Conservation (phyloP, 1,140 invertebrate genomes). For the Micrasema minimum region DNA sequence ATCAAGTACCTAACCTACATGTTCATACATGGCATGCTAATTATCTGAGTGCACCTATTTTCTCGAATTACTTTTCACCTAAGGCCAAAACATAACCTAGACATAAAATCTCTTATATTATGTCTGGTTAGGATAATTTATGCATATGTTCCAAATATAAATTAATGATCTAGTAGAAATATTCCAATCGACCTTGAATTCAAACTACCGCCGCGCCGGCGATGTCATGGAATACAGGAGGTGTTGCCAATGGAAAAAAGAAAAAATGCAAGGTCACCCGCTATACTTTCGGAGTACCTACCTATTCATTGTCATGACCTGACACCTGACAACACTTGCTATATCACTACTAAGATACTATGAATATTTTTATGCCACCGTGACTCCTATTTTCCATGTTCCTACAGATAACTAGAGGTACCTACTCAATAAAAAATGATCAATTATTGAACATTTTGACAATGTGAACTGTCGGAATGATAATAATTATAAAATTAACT, state of each 20-base stretch:
- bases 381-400: too few relatives aligned
- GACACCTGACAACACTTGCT: too few relatives aligned
- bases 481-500: too few relatives aligned
- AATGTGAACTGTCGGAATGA: too few relatives aligned
- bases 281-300: conserved; percentile 6
- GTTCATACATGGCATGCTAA: too few relatives aligned
- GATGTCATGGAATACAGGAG: conserved; percentile 7
- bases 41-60: neutral
- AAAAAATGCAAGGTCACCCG: conserved; percentile 16
- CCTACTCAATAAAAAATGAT: too few relatives aligned
- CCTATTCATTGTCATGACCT: too few relatives aligned
- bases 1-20: too few relatives aligned
- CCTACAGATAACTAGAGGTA: too few relatives aligned
- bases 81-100: conserved; percentile 9
- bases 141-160: conserved; percentile 19
- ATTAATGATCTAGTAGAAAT: neutral
- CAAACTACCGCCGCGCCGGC: neutral
- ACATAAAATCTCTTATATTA: neutral
- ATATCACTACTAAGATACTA: too few relatives aligned
- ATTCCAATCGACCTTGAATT: conserved; percentile 16
- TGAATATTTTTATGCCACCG: too few relatives aligned
- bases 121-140: conserved; percentile 12
- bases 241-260: conserved; percentile 5
- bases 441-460: too few relatives aligned
- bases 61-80: neutral